Evolutionary conservation across 2,888 invertebrate genomes (phyloP).

Genomic region (Amphipyra tragopoginis): DNA sequence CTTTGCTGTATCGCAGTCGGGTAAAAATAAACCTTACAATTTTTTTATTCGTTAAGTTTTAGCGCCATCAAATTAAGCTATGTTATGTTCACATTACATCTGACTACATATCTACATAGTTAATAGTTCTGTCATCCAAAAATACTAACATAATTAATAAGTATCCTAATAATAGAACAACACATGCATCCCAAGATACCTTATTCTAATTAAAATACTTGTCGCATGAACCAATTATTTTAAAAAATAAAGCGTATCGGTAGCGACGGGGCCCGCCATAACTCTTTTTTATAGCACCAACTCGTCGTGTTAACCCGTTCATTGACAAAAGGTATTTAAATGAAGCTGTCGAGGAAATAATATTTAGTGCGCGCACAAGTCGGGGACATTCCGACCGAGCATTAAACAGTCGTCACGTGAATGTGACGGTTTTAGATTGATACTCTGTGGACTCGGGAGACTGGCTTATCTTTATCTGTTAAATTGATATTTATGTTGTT

Average conservation of each 20-base stretch:
- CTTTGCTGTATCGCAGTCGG: no score
- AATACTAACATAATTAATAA: constrained; percentile 21
- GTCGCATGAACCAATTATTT: constrained; percentile 81
- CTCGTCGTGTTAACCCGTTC: constrained; percentile 86
- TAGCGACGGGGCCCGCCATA: constrained; percentile 79
- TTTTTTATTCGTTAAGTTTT: no score
- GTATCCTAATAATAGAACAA: constrained; percentile 38
- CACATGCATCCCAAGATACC: constrained; percentile 46
- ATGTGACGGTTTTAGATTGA: constrained; percentile 67
- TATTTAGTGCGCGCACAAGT: constrained; percentile 84
- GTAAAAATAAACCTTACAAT: no score
- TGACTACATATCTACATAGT: constrained; percentile 11
- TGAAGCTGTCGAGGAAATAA: constrained; percentile 86
- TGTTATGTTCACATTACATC: neutral
- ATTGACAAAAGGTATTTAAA: constrained; percentile 90
- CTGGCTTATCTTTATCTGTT: constrained; percentile 51
- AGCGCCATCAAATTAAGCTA: no score
- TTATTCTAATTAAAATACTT: constrained; percentile 85
- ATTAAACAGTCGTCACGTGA: constrained; percentile 75
- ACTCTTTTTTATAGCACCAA: constrained; percentile 86
- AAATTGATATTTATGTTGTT: constrained; percentile 57
- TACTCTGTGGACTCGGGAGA: constrained; percentile 39
- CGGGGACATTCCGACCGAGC: constrained; percentile 75
- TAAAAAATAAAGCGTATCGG: constrained; percentile 75
- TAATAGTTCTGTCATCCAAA: constrained; percentile 27